Evolutionary conservation across 2,797 vertebrate genomes (phyloP), one percentile per base, ranked within the genome.

Genomic region (Nannoperca obscura): DNA sequence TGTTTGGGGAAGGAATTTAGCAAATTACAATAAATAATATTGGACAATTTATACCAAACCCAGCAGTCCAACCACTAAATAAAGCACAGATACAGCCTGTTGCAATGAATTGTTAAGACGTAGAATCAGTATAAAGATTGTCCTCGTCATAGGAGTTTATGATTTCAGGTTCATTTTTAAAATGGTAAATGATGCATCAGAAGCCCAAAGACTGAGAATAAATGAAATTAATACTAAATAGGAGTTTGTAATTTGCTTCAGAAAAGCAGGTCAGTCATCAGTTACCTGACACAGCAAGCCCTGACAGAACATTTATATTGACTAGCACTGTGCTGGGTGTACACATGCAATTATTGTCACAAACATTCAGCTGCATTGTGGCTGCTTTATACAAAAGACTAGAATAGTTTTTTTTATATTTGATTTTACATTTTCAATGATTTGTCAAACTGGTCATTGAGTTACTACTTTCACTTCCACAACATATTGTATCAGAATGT

Each of bases 151-250:
- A 19, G 12, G n/a, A 64, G 53, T 61, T 52, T n/a, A 24, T 63
- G 20, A 32, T 59, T 46, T 30, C 22, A 13, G 30, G 46, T 40
- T 67, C 2, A 19, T 34, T 78, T 77, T 54, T n/a, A 4, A 50
- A 30, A 7, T 46, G 42, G 40, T 66, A 30, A 64, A 75, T 77
- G 67, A 50, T 76, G 61, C 64, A 52, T 36, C 22, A 50, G 40
- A 55, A 34, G 3, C 34, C 71, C 13, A 66, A 20, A 66, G 50
- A 38, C 36, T 57, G n/a, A n/a, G 36, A 77, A 54, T 12, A 47
- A 78, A 73, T 72, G 2, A 79, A 83, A 79, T 90, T 50, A 82
- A 80, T 88, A 79, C 77, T 86, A 32, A 20, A 27, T 27, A 27
- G 5, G 59, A 32, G 24, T 73, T 77, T 80, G 67, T 73, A 68